phyloP scores from a whole-genome alignment of 2,113 vertebrate genomes.

The Corapipo altera region DNA sequence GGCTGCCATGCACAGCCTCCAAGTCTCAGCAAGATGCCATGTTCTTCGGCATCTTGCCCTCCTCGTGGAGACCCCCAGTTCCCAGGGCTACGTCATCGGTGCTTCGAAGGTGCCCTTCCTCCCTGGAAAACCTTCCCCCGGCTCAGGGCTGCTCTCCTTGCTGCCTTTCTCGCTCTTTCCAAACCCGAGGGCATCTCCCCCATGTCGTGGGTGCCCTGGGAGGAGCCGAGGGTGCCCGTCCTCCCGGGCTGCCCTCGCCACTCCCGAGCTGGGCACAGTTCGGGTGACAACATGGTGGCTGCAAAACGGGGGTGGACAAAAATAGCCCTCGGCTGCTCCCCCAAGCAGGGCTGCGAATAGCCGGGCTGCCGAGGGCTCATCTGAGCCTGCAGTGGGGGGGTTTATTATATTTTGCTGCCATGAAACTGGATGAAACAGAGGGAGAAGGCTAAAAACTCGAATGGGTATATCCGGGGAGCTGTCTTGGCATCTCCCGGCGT shows the following conservation, averaged over 20 bases:
- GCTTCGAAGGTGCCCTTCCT: conserved; percentile 35
- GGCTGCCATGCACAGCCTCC: background rate
- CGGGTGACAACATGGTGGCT: conserved; percentile 7
- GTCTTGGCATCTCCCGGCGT: conserved; percentile 6
- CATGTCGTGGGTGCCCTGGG: background rate
- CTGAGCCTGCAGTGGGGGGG: background rate
- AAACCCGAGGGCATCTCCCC: conserved; percentile 34
- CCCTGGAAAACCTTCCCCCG: background rate
- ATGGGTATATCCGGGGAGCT: background rate
- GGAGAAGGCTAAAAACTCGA: background rate
- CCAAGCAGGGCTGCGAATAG: background rate
- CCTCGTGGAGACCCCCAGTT: conserved; percentile 21
- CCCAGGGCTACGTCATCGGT: conserved; percentile 21
- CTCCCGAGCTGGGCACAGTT: background rate
- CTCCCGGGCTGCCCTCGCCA: background rate
- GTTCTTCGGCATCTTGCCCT: background rate
- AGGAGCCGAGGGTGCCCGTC: background rate
- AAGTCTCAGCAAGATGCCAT: background rate
- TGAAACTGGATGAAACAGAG: background rate
- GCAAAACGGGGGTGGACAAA: conserved; percentile 5
- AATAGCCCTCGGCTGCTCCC: conserved; percentile 3
- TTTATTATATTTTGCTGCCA: background rate
- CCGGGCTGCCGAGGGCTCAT: background rate
- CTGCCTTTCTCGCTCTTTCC: conserved; percentile 52
- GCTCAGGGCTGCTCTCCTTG: background rate